These are phyloP conservation scores for Rhea pennata DNA, from an alignment of 2,113 vertebrate genomes.

Conservation along the genomic window DNA sequence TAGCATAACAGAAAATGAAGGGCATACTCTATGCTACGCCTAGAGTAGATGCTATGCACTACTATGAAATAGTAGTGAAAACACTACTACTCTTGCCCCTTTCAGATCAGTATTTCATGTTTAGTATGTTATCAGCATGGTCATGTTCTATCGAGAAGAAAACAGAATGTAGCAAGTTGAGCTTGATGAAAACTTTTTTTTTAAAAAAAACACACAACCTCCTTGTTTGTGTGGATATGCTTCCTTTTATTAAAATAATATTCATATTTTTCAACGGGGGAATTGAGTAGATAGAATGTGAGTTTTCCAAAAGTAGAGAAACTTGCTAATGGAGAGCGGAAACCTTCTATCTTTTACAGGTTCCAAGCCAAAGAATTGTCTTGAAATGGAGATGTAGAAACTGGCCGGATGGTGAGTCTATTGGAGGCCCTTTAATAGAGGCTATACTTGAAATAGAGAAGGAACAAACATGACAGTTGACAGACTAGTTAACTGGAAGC, in stretches of 20 bases:
- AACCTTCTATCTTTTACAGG: conserved; percentile 20
- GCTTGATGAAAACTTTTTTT: background rate
- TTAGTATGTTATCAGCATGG: background rate
- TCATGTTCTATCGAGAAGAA: background rate
- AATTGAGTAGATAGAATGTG: rapidly evolving
- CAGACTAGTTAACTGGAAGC: background rate
- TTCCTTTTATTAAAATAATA: background rate
- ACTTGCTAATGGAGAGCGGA: background rate
- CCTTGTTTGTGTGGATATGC: rapidly evolving
- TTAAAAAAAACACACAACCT: background rate
- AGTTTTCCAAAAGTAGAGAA: background rate
- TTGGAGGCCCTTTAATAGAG: rapidly evolving
- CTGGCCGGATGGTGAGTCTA: conserved; percentile 75
- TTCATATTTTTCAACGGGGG: background rate
- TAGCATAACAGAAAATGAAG: rapidly evolving
- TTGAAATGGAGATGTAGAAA: conserved; percentile 75
- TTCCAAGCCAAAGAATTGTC: conserved; percentile 69
- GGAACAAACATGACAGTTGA: rapidly evolving
- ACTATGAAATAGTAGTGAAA: background rate
- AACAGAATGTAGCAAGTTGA: background rate
- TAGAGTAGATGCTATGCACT: too few species aligned
- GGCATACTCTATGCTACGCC: background rate
- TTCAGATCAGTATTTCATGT: rapidly evolving
- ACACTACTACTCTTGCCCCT: background rate
- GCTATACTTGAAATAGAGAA: background rate